Evolutionary conservation across 1,140 invertebrate genomes (phyloP).

Genomic region (Cryptotermes secundus): DNA sequence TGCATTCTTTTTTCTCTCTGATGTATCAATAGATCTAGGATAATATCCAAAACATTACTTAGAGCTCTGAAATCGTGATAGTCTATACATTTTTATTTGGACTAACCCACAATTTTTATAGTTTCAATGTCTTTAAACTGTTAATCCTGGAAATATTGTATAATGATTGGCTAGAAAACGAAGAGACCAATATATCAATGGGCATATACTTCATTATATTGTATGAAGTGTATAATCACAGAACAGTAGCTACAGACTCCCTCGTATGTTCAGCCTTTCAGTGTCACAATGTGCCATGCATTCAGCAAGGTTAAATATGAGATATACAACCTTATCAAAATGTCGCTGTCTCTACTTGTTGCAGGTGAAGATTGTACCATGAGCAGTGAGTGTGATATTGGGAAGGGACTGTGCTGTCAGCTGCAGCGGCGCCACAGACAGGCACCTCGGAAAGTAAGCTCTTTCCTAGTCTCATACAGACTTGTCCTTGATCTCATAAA

Average conservation of each 20-base stretch:
- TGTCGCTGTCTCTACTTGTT: slow-evolving; percentile 32
- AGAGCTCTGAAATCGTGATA: no score
- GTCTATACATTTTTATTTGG: no score
- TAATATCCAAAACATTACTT: no score
- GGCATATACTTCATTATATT: no score
- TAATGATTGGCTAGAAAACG: no score
- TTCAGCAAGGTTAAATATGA: not conserved
- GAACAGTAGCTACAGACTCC: not conserved
- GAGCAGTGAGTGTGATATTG: slow-evolving; percentile 83
- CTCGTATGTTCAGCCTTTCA: not conserved
- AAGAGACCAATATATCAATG: no score
- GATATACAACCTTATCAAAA: not conserved
- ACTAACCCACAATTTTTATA: no score
- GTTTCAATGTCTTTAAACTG: no score
- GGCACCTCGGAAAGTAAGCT: slow-evolving; percentile 71
- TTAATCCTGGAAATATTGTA: no score
- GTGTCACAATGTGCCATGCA: not conserved
- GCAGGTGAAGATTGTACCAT: slow-evolving; percentile 78
- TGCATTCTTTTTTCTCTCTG: no score
- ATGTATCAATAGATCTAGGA: no score
- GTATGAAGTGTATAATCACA: not conserved
- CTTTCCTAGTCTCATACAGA: not conserved
- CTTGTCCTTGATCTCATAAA: not conserved
- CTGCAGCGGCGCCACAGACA: slow-evolving; percentile 81
- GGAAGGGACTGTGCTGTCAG: slow-evolving; percentile 83